A percentile compares a stretch with the other conserved stretches of the same genome.
Evolutionary conservation across 2,888 invertebrate species (phyloP).

Genomic region (Chymomyza procnemis): DNA sequence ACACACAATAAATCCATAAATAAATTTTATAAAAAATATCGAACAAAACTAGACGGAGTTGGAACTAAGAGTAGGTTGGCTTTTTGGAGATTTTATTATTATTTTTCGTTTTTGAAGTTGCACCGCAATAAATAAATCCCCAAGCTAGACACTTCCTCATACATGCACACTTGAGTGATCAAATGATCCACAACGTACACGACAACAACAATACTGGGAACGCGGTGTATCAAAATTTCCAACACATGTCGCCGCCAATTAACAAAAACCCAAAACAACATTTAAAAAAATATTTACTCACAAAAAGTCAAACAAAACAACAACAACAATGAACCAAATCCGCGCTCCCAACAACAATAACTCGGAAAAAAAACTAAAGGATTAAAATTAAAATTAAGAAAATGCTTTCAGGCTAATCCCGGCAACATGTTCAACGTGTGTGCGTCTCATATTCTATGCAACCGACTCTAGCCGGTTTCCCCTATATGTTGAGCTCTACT

Average conservation of each 20-base stretch:
- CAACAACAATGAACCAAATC: constrained; percentile 16
- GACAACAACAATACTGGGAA: constrained; percentile 19
- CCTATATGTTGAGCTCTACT: constrained; percentile 33
- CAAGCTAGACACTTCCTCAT: constrained; percentile 65
- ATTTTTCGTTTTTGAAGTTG: constrained; percentile 47
- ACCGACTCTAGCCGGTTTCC: neutral
- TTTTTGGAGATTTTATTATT: neutral
- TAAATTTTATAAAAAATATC: neutral
- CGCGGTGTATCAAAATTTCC: constrained; percentile 44
- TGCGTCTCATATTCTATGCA: constrained; percentile 54
- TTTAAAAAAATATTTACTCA: constrained; percentile 57
- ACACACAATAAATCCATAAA: constrained; percentile 8
- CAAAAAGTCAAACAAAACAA: constrained; percentile 20
- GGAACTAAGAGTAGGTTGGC: neutral
- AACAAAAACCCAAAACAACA: constrained; percentile 64
- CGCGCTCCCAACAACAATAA: constrained; percentile 33
- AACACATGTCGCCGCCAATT: constrained; percentile 75
- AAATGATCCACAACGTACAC: constrained; percentile 19
- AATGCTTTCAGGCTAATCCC: constrained; percentile 74
- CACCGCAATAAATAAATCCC: constrained; percentile 59
- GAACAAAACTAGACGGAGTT: neutral
- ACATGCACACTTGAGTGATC: constrained; percentile 52
- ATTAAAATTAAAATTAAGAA: constrained; percentile 60
- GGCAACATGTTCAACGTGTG: constrained; percentile 60
- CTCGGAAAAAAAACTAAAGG: constrained; percentile 40